phyloP scores from a whole-genome alignment of 2,113 vertebrate species.

The Myotis yumanensis region DNA sequence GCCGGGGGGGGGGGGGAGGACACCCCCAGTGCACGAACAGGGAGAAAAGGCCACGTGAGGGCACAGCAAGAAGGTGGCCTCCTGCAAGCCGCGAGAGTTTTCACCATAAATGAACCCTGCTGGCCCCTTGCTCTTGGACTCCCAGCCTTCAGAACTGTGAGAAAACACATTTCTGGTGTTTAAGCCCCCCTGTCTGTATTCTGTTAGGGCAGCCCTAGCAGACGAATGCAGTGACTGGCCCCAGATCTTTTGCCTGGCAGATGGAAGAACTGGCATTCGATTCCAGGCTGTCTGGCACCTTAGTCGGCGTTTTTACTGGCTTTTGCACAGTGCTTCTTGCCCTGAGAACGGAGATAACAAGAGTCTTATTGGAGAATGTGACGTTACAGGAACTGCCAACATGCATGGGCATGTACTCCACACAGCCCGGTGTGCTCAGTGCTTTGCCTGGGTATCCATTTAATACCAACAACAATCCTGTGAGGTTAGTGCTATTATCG shows the following conservation, averaged over 20 bases:
- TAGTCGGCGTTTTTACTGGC: neutral
- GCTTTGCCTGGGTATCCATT: neutral
- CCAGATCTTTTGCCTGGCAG: neutral
- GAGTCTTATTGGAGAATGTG: neutral
- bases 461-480: neutral
- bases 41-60: neutral
- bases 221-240: neutral
- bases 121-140: neutral
- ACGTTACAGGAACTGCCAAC: too few relatives aligned
- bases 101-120: neutral
- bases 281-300: neutral
- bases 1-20: neutral
- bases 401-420: accelerated
- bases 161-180: neutral
- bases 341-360: neutral
- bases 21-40: neutral
- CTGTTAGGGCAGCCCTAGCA: neutral
- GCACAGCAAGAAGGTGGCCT: neutral
- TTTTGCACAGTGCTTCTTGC: neutral
- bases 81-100: neutral
- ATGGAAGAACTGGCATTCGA: neutral
- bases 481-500: too few relatives aligned
- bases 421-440: neutral
- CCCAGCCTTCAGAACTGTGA: neutral
- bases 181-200: neutral